Conservation (phyloP, 92 coral and sea anemone genomes). For the Porites evermanni region DNA sequence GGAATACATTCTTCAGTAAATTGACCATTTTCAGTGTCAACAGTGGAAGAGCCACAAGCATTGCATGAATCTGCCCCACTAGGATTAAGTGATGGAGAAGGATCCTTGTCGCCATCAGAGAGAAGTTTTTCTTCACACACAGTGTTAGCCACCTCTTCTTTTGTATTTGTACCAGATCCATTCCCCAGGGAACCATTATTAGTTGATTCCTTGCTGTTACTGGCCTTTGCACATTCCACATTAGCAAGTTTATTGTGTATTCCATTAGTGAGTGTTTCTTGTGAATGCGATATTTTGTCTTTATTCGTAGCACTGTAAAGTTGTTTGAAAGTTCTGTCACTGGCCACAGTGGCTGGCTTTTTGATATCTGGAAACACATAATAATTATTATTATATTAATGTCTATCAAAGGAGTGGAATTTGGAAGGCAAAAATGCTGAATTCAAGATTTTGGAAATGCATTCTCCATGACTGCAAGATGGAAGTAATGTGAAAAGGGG, state of each 20-base stretch:
- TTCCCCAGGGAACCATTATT: background rate
- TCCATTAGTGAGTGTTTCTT: constrained; percentile 19
- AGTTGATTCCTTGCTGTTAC: background rate
- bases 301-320: background rate
- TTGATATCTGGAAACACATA: background rate
- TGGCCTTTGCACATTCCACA: background rate
- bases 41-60: constrained; percentile 5
- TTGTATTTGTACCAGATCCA: background rate
- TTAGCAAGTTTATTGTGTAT: constrained; percentile 1
- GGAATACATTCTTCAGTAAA: constrained; percentile 13
- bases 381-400: background rate
- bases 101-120: background rate
- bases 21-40: background rate
- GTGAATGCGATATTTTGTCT: background rate
- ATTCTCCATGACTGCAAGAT: too few relatives aligned
- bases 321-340: constrained; percentile 22
- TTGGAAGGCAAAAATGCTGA: too few relatives aligned
- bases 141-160: background rate
- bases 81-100: background rate
- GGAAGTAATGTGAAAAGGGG: too few relatives aligned
- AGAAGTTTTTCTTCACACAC: constrained; percentile 20
- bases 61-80: background rate
- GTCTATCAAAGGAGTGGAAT: too few relatives aligned
- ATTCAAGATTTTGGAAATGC: too few relatives aligned
- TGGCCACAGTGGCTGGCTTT: background rate